Base-by-base conservation (phyloP, 2,797 vertebrate species). In the Myotis pilosus region DNA sequence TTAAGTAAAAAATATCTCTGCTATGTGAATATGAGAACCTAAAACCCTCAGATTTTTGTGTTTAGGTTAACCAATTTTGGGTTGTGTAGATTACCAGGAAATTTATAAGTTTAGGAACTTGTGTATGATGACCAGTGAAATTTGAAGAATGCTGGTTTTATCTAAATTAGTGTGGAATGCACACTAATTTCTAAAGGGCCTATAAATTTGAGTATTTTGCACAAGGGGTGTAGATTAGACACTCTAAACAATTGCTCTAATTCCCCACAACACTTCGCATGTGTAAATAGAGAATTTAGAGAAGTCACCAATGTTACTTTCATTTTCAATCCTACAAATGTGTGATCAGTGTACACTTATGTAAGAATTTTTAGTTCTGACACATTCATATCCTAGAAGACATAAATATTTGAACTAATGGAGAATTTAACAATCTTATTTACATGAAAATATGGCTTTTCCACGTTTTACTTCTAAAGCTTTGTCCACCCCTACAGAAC, bases 241-340 rank as follows among this genome's bases (percentile, higher is more conserved):
- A 36, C 38, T 47, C 66, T 76, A 8, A 72, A 87, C 55, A 91
- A 93, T 17, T 87, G 53, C 66, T 87, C 49, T 28, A 75, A 75
- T 76, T 87, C 74, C 55, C 89, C 87, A 74, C 76, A 87, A 64
- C 68, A 87, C 53, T 93, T 16, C 38, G n/a, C 51, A 85, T 89
- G 88, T 95, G 95, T 95, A 80, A 96, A 96, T 87, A 92, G 75
- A 89, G n/a, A 94, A 93, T 94, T 94, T 87, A 94, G 94, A 95
- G 82, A 95, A 93, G 94, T 82, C 91, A 68, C 60, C 72, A 51
- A 49, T 51, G 89, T 97, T 96, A 97, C 96, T 97, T 97, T 97
- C 97, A 95, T 97, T 97, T 97, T 97, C 97, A 96, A 6, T 68
- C 87, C 87, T 96, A 76, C 92, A 89, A 91, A 95, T 53, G 92